Percentiles rank a stretch among this genome's conserved stretches.
phyloP scores from a whole-genome alignment of 2,888 invertebrate genomes.

The Zaprionus lineosus region DNA sequence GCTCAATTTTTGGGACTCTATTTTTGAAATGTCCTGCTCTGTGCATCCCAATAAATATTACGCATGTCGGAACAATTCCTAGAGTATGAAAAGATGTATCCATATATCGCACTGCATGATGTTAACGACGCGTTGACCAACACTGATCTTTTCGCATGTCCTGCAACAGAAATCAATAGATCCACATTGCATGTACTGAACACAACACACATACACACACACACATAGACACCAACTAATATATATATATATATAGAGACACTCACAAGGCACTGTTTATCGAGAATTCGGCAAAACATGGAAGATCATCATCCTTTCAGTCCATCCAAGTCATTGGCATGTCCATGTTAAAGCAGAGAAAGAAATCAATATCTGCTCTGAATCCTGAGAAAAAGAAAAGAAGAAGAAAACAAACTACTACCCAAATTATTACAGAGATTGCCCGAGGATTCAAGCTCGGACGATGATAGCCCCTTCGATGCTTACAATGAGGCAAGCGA shows the following conservation, averaged over 20 bases:
- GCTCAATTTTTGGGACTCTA: slow-evolving; percentile 25
- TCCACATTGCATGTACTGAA: slow-evolving; percentile 37
- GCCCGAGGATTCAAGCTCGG: slow-evolving; percentile 82
- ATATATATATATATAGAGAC: not conserved
- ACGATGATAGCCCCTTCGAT: slow-evolving; percentile 82
- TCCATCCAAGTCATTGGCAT: slow-evolving; percentile 38
- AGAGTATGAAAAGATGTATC: slow-evolving; percentile 3
- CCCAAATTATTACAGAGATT: slow-evolving; percentile 74
- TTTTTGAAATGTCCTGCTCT: slow-evolving; percentile 32
- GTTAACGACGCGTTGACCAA: slow-evolving; percentile 33
- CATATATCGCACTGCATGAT: slow-evolving; percentile 43
- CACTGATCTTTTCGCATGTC: slow-evolving; percentile 35
- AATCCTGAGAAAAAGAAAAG: not conserved
- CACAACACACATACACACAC: not conserved
- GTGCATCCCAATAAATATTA: slow-evolving; percentile 42
- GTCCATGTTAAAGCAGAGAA: slow-evolving; percentile 24
- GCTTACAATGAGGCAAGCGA: slow-evolving; percentile 81
- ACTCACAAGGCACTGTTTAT: slow-evolving; percentile 13
- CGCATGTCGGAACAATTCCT: not conserved
- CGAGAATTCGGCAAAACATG: slow-evolving; percentile 42
- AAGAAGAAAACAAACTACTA: slow-evolving; percentile 16
- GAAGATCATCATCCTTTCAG: slow-evolving; percentile 19
- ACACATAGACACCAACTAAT: slow-evolving; percentile 4
- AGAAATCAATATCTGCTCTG: slow-evolving; percentile 17
- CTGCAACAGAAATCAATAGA: not conserved